These are phyloP conservation scores for Gymnorhina tibicen DNA, from an alignment of 2,113 vertebrate genomes.

Conservation along the genomic window DNA sequence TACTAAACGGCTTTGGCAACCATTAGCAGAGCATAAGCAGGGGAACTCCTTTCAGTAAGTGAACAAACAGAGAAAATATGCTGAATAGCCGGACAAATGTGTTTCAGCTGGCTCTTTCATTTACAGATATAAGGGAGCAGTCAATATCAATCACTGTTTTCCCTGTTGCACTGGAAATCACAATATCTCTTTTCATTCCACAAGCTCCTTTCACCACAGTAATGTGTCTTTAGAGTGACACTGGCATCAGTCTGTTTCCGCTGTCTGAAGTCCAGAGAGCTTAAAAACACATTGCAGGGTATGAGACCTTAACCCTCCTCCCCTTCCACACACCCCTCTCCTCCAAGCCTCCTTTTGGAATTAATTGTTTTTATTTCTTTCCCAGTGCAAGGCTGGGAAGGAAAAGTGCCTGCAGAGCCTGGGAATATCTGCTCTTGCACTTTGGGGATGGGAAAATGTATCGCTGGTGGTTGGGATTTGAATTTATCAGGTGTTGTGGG, in stretches of 20 bases:
- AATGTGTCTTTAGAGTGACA: constrained; percentile 73
- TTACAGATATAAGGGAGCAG: constrained; percentile 65
- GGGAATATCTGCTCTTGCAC: constrained; percentile 27
- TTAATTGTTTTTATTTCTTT: constrained; percentile 51
- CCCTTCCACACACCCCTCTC: constrained; percentile 16
- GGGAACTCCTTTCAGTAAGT: constrained; percentile 72
- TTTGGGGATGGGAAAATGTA: neutral
- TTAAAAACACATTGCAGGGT: constrained; percentile 69
- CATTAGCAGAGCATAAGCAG: constrained; percentile 63
- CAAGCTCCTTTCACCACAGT: constrained; percentile 67
- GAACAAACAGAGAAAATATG: constrained; percentile 76
- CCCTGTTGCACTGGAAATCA: constrained; percentile 72
- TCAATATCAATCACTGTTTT: constrained; percentile 76
- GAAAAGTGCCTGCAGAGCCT: neutral
- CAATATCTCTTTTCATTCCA: constrained; percentile 74
- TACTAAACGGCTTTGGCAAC: constrained; percentile 73
- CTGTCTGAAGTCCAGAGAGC: constrained; percentile 70
- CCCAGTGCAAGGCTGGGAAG: constrained; percentile 24
- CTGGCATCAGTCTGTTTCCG: constrained; percentile 71
- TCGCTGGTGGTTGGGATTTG: neutral
- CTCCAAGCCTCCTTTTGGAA: constrained; percentile 12
- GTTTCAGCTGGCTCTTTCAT: constrained; percentile 76
- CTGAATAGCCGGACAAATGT: constrained; percentile 74
- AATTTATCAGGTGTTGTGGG: neutral
- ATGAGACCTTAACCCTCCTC: constrained; percentile 61